Evolutionary conservation across 2,113 vertebrate species (phyloP), one percentile per base, ranked within the genome.

Genomic region (Enhydra lutris): DNA sequence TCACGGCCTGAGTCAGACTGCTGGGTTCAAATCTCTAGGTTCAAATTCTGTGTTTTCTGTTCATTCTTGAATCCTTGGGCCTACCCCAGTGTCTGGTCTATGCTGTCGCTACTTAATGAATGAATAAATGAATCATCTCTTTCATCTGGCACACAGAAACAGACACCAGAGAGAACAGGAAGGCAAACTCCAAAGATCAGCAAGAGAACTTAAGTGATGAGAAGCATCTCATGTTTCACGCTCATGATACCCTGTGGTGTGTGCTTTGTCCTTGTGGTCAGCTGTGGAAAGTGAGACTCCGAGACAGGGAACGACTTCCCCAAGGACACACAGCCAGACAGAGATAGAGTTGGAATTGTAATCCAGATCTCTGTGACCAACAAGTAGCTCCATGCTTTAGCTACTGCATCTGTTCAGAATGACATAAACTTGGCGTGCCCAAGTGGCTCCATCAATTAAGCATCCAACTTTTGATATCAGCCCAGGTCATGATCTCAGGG

Each of bases 371-470:
- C 3, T 23, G 31, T 52, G 71, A 82, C 34, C 24, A 45, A 78
- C 34, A 15, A 34, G 2, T 4, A 17, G 17, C 1, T 73, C 57
- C 18, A 14, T 4, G 15, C 3, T 42, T 24, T 34, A 23, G 0
- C 4, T 47, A 17, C 14, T 5, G 0, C 3, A 11, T 59, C 31
- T 45, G 31, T 45, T 36, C 29, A 20, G 67, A 69, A 69, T 0
- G 17, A 9, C 65, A n/a, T n/a, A n/a, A 31, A 67, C 65, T 18
- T 67, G 31, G 31, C 7, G 31, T n/a, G 34, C 67, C 65, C 0
- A 1, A 29, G 34, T 20, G 17, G 3, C 67, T 69, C 18, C 17
- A 9, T 36, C 34, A 4, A 14, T 69, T 36, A 69, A 69, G 17
- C 17, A 1, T 69, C 67, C 7, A 20, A 10, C 67, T 69, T 34